These are phyloP conservation scores for Amyelois transitella DNA, from an alignment of 1,140 invertebrate species.

Conservation along the genomic window DNA sequence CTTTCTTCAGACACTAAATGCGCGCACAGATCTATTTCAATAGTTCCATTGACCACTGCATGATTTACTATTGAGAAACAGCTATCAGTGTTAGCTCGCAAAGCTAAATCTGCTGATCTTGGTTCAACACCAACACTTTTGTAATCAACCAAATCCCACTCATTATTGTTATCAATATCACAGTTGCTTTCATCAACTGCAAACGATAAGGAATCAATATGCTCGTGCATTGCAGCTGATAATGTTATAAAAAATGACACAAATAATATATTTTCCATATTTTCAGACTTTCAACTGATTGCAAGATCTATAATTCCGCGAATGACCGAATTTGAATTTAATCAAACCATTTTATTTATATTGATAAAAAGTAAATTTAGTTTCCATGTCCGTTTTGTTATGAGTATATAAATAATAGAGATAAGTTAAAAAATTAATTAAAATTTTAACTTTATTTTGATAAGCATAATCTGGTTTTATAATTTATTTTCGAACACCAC, in stretches of 20 bases:
- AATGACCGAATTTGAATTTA: too few species aligned
- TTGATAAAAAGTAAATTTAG: too few species aligned
- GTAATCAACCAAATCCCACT: conserved; percentile 16
- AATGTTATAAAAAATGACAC: conserved; percentile 10
- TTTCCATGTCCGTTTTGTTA: too few species aligned
- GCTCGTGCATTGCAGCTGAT: background rate
- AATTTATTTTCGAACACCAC: too few species aligned
- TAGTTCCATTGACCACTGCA: conserved; percentile 14
- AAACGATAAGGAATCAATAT: background rate
- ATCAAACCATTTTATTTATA: too few species aligned
- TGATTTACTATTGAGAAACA: conserved; percentile 22
- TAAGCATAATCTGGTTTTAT: too few species aligned
- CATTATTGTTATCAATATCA: background rate
- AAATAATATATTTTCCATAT: background rate
- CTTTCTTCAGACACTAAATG: conserved; percentile 15
- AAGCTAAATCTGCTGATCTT: conserved; percentile 13
- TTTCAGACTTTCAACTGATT: background rate
- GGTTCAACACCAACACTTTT: background rate
- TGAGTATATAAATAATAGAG: too few species aligned
- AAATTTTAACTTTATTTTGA: too few species aligned
- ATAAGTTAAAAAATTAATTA: too few species aligned
- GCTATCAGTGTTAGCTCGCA: conserved; percentile 18
- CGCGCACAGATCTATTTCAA: conserved; percentile 23
- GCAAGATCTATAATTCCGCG: too few species aligned
- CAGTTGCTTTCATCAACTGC: background rate